Base-by-base conservation (phyloP, 2,797 vertebrate species). In the Phoxinus dragarum region DNA sequence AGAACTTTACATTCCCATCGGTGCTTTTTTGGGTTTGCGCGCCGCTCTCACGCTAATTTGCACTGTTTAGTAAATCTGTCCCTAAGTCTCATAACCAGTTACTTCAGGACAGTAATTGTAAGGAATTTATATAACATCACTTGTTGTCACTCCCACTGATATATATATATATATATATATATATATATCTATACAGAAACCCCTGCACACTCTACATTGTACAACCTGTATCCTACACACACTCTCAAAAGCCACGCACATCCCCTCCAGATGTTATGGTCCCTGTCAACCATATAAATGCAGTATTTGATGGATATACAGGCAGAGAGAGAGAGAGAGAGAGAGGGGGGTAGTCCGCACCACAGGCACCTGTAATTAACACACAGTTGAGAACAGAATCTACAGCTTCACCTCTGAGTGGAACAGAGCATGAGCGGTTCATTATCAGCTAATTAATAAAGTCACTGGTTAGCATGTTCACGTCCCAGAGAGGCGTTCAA, bases 381-480 rank as follows among this genome's bases (percentile, higher is more conserved):
- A 84, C 71, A 79, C 67, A 4, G 31, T 31, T 40, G 81, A 79
- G 74, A 87, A 78, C 38, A 87, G 81, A 66, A 56, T 80, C 68
- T 47, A 47, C 82, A 59, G 81, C 87, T 84, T 86, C 86, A 90
- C 84, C 89, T 80, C 81, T 66, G 40, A 82, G 84, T 67, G 80
- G 87, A 92, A 87, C 88, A 85, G 82, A 90, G 84, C 89, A 89
- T n/a, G 86, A 91, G 89, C 85, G 86, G 87, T 92, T 90, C 94
- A 93, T 92, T 92, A 94, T 87, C 89, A 90, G 52, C 90, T 92
- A 92, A 93, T 94, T 93, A 94, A 92, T 88, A 89, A 88, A 88
- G 82, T 82, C 89, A 87, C 89, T 87, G 86, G 75, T 90, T 87
- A 85, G 78, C 86, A 87, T 84, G 89, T 92, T 91, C 90, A 87